A percentile compares a stretch with the other conserved stretches of the same genome.
These are phyloP conservation scores for Bombus sylvicola DNA, from an alignment of 1,140 invertebrate genomes.

Conservation along the genomic window DNA sequence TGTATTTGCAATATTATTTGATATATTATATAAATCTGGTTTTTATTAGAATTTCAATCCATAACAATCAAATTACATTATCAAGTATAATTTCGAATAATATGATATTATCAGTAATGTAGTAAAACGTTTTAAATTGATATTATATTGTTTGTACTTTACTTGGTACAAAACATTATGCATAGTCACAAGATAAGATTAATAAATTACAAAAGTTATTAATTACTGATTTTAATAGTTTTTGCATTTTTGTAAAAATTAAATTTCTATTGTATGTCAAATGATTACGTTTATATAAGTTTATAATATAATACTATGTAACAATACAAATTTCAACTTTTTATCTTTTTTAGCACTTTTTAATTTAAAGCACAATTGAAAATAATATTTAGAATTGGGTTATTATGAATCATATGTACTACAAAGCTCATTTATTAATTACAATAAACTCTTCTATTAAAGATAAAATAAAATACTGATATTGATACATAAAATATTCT, in stretches of 20 bases:
- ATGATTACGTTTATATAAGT: background rate
- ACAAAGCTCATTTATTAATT: too few relatives aligned
- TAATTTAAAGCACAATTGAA: too few relatives aligned
- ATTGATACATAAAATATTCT: too few relatives aligned
- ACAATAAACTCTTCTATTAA: too few relatives aligned
- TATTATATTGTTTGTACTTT: conserved; percentile 35
- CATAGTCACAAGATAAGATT: conserved; percentile 7
- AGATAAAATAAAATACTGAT: too few relatives aligned
- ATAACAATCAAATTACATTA: conserved; percentile 25
- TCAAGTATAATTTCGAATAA: conserved; percentile 14
- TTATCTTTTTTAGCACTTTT: too few relatives aligned
- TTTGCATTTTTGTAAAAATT: conserved; percentile 12
- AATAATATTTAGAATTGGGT: too few relatives aligned
- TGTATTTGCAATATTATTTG: conserved; percentile 42
- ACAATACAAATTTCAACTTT: too few relatives aligned
- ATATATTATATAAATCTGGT: conserved; percentile 29
- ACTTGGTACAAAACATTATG: conserved; percentile 14
- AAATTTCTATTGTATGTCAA: conserved; percentile 24
- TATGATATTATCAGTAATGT: conserved; percentile 12
- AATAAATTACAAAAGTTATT: conserved; percentile 8
- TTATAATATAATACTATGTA: background rate
- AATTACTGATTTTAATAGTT: conserved; percentile 22
- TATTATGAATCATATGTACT: too few relatives aligned
- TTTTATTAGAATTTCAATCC: conserved; percentile 35
- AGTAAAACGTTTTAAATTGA: conserved; percentile 27